Evolutionary conservation across 1,140 invertebrate genomes (phyloP), one percentile per base, ranked within the genome.

Genomic region (Hylaeus anthracinus): DNA sequence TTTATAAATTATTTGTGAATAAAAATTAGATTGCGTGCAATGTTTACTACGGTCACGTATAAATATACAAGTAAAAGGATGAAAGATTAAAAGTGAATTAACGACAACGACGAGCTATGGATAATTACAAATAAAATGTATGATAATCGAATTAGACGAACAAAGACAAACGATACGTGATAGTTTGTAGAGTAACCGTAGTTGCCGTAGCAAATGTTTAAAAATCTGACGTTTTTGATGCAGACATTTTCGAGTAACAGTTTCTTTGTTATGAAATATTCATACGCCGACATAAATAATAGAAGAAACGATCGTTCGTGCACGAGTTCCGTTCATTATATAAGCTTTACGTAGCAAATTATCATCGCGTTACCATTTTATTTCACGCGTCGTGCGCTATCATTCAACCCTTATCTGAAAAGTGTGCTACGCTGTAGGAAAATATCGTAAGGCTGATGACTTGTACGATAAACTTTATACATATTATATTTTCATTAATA

Each of bases 331-430:
- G 78, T 51, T 63, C 79, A 69, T 75, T 69, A 80, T 67, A 80
- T 56, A 61, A 75, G 72, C 53, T 61, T 14, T 26, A 53, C 55
- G 72, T 75, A 61, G 67, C 55, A 48, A 75, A 80, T 80, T 75
- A 80, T 80, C 72, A 12, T 75, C 72, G 53, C 6, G 48, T 74
- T 80, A 75, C 64, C 48, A 61, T 80, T 74, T 61, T 53, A 39
- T 75, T 80, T 14, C 61, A 15, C 66, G 64, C 37, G 58, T 14
- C 12, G n/a, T n/a, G 48, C 6, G 1, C 3, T 75, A 56, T 56
- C 48, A 2, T 1, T 9, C 26, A 1, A 2, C n/a, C 39, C 0
- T 56, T 37, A 45, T 55, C 53, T 51, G 45, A 12, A 55, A 79
- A 79, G 26, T 79, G 60, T 72, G 76, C 39, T 60, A 9, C 39